Base-by-base conservation (phyloP, 1,140 invertebrate species). In the Brachionus manjavacas region DNA sequence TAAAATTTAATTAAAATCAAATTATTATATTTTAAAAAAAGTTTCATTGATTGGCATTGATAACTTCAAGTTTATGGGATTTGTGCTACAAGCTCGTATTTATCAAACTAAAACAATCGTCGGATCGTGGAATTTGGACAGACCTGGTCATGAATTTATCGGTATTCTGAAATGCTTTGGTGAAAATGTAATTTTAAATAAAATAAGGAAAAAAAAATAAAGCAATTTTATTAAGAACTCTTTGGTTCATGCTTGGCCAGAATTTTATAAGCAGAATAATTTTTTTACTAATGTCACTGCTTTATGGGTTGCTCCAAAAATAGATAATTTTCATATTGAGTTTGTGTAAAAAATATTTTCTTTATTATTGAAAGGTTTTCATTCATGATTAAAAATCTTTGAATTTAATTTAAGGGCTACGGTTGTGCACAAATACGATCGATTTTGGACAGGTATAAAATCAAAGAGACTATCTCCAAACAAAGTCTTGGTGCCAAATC, bases 201-300 rank as follows among this genome's bases (percentile, higher is more conserved):
- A 72, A 41, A 31, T 68, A 1, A 68, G 20, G 20, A 6, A 74
- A 20, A 16, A 20, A 16, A 43, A 74, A 74, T 14, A 41, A 74
- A 14, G 3, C 25, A 49, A 35, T 41, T n/a, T 64, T 81, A 20
- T 46, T 64, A 39, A 81, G 79, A 68, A 81, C 43, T 43, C 79
- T 11, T 64, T 81, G 16, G 79, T 81, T 39, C 79, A 81, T 39
- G 52, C 79, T 25, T 81, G 79, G 79, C 79, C 79, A 64, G 52
- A 81, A 35, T 81, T 81, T 46, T 64, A 64, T 12, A 68, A 60
- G 8, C 20, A 39, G 12, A 64, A 60, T 25, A 81, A 64, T 41
- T 64, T 39, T 41, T 81, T 81, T 64, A 23, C 14, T 12, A 81
- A 81, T 68, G 52, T 81, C 8, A 64, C 79, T 7, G 52, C 79